Evolutionary conservation across 2,113 vertebrate genomes (phyloP).

Genomic region (Crocuta crocuta): DNA sequence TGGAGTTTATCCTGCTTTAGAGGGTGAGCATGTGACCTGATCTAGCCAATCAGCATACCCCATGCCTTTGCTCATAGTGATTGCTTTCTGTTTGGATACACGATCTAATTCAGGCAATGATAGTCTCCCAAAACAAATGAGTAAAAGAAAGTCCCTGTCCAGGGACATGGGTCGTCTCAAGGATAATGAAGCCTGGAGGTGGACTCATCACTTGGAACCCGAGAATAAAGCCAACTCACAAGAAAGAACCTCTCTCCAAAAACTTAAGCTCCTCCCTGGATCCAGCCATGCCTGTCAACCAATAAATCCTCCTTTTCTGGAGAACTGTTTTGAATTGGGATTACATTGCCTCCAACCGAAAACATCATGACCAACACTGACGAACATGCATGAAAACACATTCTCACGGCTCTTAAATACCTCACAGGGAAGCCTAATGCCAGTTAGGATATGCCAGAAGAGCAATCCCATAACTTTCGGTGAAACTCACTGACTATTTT

Average conservation of each 20-base stretch:
- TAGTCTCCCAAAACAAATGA: not conserved
- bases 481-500: not conserved
- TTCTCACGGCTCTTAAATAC: not conserved
- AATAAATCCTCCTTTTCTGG: not conserved
- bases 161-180: not conserved
- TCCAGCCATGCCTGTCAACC: not conserved
- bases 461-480: not conserved
- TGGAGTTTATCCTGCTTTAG: not conserved
- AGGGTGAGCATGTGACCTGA: not conserved
- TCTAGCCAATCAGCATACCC: not conserved
- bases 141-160: not conserved
- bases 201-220: not conserved
- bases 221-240: slow-evolving; percentile 17
- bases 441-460: not conserved
- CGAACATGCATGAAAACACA: not conserved
- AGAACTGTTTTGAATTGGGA: not conserved
- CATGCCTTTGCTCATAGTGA: not conserved
- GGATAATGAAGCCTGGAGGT: not conserved
- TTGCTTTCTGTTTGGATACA: not conserved
- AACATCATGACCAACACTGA: not conserved
- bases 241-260: not conserved
- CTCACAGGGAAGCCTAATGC: not conserved
- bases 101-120: not conserved
- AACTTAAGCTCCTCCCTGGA: not conserved
- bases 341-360: not conserved